A percentile compares a stretch with the other conserved stretches of the same genome.
These are phyloP conservation scores for Trididemnum clinides DNA, from an alignment of 23 tunicate genomes.

Conservation along the genomic window DNA sequence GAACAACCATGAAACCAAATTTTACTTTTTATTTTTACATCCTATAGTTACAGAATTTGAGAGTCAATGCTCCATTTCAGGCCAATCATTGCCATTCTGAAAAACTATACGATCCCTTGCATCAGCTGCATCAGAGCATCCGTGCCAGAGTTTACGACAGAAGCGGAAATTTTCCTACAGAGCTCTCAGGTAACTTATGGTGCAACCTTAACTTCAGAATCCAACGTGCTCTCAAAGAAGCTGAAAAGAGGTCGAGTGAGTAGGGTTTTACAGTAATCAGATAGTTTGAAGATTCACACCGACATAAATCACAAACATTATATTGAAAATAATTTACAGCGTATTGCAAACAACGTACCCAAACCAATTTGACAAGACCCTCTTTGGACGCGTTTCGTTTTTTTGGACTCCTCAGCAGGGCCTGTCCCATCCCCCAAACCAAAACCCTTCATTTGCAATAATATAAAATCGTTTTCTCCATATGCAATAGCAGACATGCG, in stretches of 20 bases:
- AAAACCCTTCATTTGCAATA: too few relatives aligned
- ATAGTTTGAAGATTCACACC: too few relatives aligned
- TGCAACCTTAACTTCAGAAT: neutral
- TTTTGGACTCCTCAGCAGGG: too few relatives aligned
- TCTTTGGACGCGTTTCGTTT: too few relatives aligned
- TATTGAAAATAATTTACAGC: too few relatives aligned
- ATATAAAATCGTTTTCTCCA: too few relatives aligned
- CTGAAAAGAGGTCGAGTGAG: slow-evolving; percentile 3
- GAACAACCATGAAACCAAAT: slow-evolving; percentile 7
- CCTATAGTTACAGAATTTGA: neutral
- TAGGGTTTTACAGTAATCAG: neutral
- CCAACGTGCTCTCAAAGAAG: neutral
- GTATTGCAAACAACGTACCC: too few relatives aligned
- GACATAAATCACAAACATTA: too few relatives aligned
- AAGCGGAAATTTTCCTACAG: neutral
- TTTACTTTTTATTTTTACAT: neutral
- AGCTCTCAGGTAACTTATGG: neutral
- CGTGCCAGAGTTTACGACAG: neutral
- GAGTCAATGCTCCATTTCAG: slow-evolving; percentile 10
- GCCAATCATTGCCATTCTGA: too few relatives aligned
- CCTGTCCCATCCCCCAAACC: too few relatives aligned
- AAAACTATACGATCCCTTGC: slow-evolving; percentile 27
- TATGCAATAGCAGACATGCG: too few relatives aligned
- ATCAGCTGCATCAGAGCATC: slow-evolving; percentile 1
- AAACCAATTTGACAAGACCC: too few relatives aligned